These are phyloP conservation scores for Centropus bengalensis DNA, from an alignment of 2,113 vertebrate species.

Conservation along the genomic window DNA sequence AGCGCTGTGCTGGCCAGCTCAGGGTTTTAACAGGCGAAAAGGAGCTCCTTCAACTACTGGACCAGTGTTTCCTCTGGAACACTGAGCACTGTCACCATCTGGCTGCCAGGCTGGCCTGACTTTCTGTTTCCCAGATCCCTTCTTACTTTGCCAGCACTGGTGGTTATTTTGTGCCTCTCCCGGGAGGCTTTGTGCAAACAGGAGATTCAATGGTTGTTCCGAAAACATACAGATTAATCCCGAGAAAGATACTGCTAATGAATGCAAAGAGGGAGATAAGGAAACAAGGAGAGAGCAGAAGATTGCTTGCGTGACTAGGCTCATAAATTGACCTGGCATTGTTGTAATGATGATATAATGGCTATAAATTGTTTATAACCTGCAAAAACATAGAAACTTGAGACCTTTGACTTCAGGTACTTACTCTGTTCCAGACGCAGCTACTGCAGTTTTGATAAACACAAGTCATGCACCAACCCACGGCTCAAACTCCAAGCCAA, in stretches of 20 bases:
- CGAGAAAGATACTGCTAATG: background rate
- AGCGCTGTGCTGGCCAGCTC: background rate
- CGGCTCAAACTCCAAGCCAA: background rate
- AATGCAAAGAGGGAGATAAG: background rate
- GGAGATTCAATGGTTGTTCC: background rate
- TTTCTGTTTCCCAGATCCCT: background rate
- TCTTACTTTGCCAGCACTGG: fast-evolving
- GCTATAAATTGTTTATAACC: background rate
- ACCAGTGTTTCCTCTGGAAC: background rate
- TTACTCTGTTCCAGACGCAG: background rate
- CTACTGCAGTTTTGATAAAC: background rate
- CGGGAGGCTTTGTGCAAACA: background rate
- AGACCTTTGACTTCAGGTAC: background rate
- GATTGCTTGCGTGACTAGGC: background rate
- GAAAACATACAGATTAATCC: fast-evolving
- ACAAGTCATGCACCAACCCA: background rate
- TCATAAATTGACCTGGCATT: background rate
- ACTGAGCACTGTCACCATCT: background rate
- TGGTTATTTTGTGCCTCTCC: background rate
- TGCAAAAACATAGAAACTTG: background rate
- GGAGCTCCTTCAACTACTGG: fast-evolving
- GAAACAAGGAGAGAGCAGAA: background rate
- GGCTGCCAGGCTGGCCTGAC: background rate
- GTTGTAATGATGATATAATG: background rate
- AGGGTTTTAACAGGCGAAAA: background rate